Base-by-base conservation (phyloP, 2,888 invertebrate species). In the Torymus tubicola region DNA sequence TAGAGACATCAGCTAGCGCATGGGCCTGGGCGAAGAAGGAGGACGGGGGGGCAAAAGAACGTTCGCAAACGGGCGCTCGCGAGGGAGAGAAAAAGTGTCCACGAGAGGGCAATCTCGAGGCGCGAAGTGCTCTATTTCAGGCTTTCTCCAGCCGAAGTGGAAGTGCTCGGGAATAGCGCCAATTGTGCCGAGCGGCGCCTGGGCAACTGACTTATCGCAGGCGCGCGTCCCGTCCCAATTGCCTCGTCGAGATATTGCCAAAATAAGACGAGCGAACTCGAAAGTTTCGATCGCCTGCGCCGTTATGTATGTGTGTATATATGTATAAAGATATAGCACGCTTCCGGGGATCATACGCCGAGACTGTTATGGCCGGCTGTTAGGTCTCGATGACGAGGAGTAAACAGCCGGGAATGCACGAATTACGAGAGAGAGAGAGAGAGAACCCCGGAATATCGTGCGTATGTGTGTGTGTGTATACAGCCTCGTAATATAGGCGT, bases 321-420 rank as follows among this genome's bases (percentile, higher is more conserved):
- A 63, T 63, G 31, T 63, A 61, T 61, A 61, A 12, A 63, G 2
- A 58, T 16, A 50, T 50, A 3, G 18, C 5, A 8, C n/a, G 4
- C 42, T 13, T 57, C 18, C 21, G 14, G 69, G 57, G 42, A 16
- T 58, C 31, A 69, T 42, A n/a, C 42, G 13, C 69, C 42, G 11
- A 12, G 55, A 24, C 53, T n/a, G 55, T 68, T 68, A 69, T 16
- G 57, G 57, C 12, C 16, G 69, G 69, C 57, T 16, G 69, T 57
- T 69, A 69, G 58, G 42, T 16, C 57, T 52, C 58, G 31, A 57
- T 42, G 63, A 73, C 73, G 64, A 64, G 42, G 73, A 63, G 73
- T 52, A 73, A 73, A 73, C 64, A 73, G 64, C 64, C 73, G 18
- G 73, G 73, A 73, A 73, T 64, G 73, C 64, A 42, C 21, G 55